Evolutionary conservation across 1,140 invertebrate species (phyloP).

Genomic region (Drosophila carrolli): DNA sequence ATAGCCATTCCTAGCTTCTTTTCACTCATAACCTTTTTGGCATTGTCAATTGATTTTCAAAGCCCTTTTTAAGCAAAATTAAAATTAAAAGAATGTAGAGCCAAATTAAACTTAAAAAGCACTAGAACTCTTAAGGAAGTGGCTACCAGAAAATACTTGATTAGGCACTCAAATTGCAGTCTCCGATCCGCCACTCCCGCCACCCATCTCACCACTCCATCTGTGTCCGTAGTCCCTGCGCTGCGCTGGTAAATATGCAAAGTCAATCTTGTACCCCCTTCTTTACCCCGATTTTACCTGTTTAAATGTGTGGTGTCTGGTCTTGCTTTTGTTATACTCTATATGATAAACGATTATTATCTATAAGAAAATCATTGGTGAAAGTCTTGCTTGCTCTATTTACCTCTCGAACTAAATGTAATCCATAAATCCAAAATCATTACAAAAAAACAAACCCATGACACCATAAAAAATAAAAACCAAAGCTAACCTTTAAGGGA

Average conservation of each 20-base stretch:
- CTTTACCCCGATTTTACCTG: slow-evolving; percentile 40
- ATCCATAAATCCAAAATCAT: slow-evolving; percentile 50
- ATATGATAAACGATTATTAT: slow-evolving; percentile 46
- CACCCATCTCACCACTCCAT: slow-evolving; percentile 45
- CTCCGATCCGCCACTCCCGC: slow-evolving; percentile 27
- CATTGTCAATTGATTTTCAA: too few relatives aligned
- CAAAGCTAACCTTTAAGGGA: slow-evolving; percentile 58
- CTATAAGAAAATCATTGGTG: slow-evolving; percentile 74
- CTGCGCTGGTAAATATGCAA: slow-evolving; percentile 79
- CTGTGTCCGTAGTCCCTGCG: slow-evolving; percentile 71
- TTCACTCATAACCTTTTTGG: too few relatives aligned
- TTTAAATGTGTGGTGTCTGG: slow-evolving; percentile 78
- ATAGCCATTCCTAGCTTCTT: too few relatives aligned
- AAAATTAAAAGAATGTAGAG: too few relatives aligned
- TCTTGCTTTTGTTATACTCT: slow-evolving; percentile 62
- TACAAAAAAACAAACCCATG: slow-evolving; percentile 38
- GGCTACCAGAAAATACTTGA: too few relatives aligned
- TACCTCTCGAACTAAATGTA: slow-evolving; percentile 60
- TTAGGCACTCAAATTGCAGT: slow-evolving; percentile 8
- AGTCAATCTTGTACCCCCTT: slow-evolving; percentile 34
- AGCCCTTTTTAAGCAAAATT: too few relatives aligned
- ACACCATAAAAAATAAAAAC: slow-evolving; percentile 32
- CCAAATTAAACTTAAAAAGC: too few relatives aligned
- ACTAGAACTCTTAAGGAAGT: too few relatives aligned
- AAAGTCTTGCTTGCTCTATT: slow-evolving; percentile 63